A percentile compares a stretch with the other conserved stretches of the same genome.
Evolutionary conservation across 1,140 invertebrate genomes (phyloP).

Genomic region (Bursaphelenchus mucronatus): DNA sequence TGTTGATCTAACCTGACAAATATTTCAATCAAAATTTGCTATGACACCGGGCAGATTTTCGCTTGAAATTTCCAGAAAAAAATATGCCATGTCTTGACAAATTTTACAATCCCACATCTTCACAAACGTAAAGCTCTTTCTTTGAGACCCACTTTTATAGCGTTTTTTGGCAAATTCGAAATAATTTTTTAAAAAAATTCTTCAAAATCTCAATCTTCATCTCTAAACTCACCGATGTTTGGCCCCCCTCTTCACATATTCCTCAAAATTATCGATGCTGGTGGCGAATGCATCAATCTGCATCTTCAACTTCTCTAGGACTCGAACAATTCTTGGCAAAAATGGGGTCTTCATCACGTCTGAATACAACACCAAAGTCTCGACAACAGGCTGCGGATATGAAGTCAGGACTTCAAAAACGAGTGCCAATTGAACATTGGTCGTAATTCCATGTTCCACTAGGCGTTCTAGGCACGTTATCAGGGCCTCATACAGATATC

Average conservation of each 20-base stretch:
- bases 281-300: conserved; percentile 29
- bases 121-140: too few species aligned
- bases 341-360: conserved; percentile 26
- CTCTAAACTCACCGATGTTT: conserved; percentile 7
- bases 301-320: conserved; percentile 33
- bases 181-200: too few species aligned
- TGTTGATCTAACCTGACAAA: too few species aligned
- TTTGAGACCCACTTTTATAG: too few species aligned
- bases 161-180: too few species aligned
- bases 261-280: conserved; percentile 31
- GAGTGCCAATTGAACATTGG: conserved; percentile 82
- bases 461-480: conserved; percentile 78
- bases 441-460: conserved; percentile 76
- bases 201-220: conserved; percentile 1
- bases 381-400: conserved; percentile 79
- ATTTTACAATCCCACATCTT: too few species aligned
- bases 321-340: conserved; percentile 12
- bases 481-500: conserved; percentile 61
- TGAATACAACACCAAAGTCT: conserved; percentile 77
- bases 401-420: conserved; percentile 78
- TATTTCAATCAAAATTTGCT: too few species aligned
- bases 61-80: too few species aligned
- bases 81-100: too few species aligned
- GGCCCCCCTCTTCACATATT: conserved; percentile 25
- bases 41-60: too few species aligned